Percentiles rank a stretch among this genome's conserved stretches.
These are phyloP conservation scores for Brachionus rubens DNA, from an alignment of 1,140 invertebrate species.

Conservation along the genomic window DNA sequence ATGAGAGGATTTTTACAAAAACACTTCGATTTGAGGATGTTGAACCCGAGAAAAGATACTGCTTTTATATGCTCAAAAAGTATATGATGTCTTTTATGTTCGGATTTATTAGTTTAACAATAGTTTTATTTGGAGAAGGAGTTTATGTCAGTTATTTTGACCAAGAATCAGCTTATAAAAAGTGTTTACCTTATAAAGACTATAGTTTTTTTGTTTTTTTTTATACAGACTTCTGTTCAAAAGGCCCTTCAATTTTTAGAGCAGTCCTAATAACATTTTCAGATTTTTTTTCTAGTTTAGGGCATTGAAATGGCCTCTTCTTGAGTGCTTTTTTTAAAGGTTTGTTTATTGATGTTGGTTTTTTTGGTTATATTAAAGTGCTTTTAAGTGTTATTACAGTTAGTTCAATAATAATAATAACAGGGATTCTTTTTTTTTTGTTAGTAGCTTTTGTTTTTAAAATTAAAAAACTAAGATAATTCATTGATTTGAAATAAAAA, in stretches of 20 bases:
- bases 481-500: too few species aligned
- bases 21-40: too few species aligned
- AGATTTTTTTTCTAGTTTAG: not conserved
- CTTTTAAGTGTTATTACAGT: not conserved
- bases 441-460: too few species aligned
- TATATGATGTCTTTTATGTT: not conserved
- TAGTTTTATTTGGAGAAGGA: conserved; percentile 14
- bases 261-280: not conserved
- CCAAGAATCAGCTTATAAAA: not conserved
- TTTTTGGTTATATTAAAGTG: conserved; percentile 1
- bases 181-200: not conserved
- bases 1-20: too few species aligned
- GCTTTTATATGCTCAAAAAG: not conserved
- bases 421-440: not conserved
- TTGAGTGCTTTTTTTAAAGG: not conserved
- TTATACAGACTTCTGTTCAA: conserved; percentile 8
- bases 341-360: not conserved
- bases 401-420: not conserved
- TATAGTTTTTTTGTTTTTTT: conserved; percentile 6
- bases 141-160: conserved; percentile 20
- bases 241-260: conserved; percentile 2
- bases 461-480: too few species aligned
- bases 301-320: not conserved
- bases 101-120: not conserved
- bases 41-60: too few species aligned